phyloP scores from a whole-genome alignment of 2,888 invertebrate genomes.

The Drosophila multiciliata region DNA sequence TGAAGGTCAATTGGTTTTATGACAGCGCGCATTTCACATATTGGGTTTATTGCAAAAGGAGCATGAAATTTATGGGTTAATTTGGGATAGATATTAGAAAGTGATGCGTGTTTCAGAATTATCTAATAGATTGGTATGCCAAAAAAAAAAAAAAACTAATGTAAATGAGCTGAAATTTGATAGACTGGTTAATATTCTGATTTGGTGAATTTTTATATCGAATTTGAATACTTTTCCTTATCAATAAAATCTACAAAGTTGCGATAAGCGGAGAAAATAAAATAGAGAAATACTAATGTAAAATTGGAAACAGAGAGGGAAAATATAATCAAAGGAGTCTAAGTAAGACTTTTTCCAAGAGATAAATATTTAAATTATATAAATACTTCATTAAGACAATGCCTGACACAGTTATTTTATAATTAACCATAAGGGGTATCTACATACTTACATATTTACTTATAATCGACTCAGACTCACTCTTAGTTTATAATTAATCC shows the following conservation, averaged over 20 bases:
- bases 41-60: slow-evolving; percentile 33
- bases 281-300: background rate
- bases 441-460: background rate
- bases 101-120: slow-evolving; percentile 7
- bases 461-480: slow-evolving; percentile 49
- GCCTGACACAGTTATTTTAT: background rate
- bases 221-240: background rate
- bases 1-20: slow-evolving; percentile 74
- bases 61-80: slow-evolving; percentile 23
- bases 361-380: background rate
- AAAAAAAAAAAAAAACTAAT: background rate
- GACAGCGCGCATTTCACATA: slow-evolving; percentile 47
- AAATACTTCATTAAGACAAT: background rate
- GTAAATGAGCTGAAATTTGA: background rate
- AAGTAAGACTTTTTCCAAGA: background rate
- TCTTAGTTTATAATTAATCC: slow-evolving; percentile 49
- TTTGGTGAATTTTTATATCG: background rate
- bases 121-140: background rate
- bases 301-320: background rate
- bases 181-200: background rate
- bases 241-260: background rate
- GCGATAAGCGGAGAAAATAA: background rate
- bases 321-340: background rate
- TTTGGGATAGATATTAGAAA: slow-evolving; percentile 22
- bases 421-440: background rate